phyloP scores from a whole-genome alignment of 2,888 invertebrate species.

The Empis livida region DNA sequence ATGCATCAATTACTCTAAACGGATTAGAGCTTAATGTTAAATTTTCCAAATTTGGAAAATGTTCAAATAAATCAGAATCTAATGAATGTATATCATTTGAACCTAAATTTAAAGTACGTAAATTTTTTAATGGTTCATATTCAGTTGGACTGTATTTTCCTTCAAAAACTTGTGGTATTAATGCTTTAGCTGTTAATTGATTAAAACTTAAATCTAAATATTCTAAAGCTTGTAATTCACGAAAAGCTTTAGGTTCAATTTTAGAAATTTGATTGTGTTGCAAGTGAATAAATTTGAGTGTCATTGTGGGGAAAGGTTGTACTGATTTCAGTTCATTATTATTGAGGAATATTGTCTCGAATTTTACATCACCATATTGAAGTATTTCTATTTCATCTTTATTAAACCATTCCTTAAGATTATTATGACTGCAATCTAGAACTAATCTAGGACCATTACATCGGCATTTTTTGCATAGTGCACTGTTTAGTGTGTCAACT shows the following conservation, averaged over 20 bases:
- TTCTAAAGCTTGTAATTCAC: slow-evolving; percentile 45
- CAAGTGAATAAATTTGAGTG: slow-evolving; percentile 42
- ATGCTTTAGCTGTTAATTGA: slow-evolving; percentile 42
- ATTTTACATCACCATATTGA: slow-evolving; percentile 20
- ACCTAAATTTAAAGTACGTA: slow-evolving; percentile 40
- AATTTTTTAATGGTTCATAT: slow-evolving; percentile 22
- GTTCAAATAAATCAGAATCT: slow-evolving; percentile 62
- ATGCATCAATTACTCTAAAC: slow-evolving; percentile 49
- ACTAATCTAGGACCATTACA: slow-evolving; percentile 35
- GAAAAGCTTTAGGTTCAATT: slow-evolving; percentile 50
- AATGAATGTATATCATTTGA: slow-evolving; percentile 58
- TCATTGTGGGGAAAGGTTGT: slow-evolving; percentile 39
- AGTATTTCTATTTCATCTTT: slow-evolving; percentile 41
- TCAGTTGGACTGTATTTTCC: slow-evolving; percentile 29
- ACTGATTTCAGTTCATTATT: slow-evolving; percentile 25
- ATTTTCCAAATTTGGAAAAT: slow-evolving; percentile 50
- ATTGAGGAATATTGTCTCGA: slow-evolving; percentile 25
- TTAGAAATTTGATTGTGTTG: slow-evolving; percentile 47
- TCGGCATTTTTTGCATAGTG: slow-evolving; percentile 42
- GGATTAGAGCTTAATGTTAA: slow-evolving; percentile 65
- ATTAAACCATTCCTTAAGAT: slow-evolving; percentile 39
- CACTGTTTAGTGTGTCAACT: slow-evolving; percentile 17
- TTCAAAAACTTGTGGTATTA: slow-evolving; percentile 54
- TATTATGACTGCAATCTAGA: slow-evolving; percentile 43
- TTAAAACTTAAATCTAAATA: slow-evolving; percentile 59